These are phyloP conservation scores for Lerista edwardsae DNA, from an alignment of 2,797 vertebrate species.

Conservation along the genomic window DNA sequence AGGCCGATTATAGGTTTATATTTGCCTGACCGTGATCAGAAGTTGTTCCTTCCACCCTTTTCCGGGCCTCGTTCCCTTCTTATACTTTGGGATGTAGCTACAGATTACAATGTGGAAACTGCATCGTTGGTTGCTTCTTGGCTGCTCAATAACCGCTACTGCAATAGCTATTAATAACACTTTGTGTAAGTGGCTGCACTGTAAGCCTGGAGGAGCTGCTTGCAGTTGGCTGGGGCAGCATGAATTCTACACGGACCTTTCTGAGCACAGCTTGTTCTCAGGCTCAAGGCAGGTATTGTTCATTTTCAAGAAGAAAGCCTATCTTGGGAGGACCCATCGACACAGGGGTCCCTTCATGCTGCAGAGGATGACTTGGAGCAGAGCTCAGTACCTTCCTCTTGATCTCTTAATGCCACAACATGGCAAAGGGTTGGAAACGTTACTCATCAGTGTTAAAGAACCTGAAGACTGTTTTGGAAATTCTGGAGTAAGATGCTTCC, in stretches of 20 bases:
- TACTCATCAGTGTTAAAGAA: background rate
- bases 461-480: background rate
- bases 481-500: background rate
- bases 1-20: slow-evolving; percentile 62
- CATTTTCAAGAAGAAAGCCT: background rate
- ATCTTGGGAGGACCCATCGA: slow-evolving; percentile 27
- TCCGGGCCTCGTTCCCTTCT: slow-evolving; percentile 22
- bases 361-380: background rate
- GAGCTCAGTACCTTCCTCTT: slow-evolving; percentile 9
- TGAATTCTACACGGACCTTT: slow-evolving; percentile 50
- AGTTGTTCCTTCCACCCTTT: slow-evolving; percentile 20
- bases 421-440: background rate
- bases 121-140: slow-evolving; percentile 66
- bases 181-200: slow-evolving; percentile 68
- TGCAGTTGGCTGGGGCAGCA: slow-evolving; percentile 52
- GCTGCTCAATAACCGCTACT: slow-evolving; percentile 70
- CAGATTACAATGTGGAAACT: slow-evolving; percentile 62
- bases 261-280: slow-evolving; percentile 53
- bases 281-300: slow-evolving; percentile 46
- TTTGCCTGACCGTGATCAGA: slow-evolving; percentile 41
- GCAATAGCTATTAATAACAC: slow-evolving; percentile 4
- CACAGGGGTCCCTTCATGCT: background rate
- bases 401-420: background rate
- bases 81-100: slow-evolving; percentile 61
- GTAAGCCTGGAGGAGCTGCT: slow-evolving; percentile 54